Base-by-base conservation (phyloP, 2,113 vertebrate species). In the Chlorodrepanis virens region DNA sequence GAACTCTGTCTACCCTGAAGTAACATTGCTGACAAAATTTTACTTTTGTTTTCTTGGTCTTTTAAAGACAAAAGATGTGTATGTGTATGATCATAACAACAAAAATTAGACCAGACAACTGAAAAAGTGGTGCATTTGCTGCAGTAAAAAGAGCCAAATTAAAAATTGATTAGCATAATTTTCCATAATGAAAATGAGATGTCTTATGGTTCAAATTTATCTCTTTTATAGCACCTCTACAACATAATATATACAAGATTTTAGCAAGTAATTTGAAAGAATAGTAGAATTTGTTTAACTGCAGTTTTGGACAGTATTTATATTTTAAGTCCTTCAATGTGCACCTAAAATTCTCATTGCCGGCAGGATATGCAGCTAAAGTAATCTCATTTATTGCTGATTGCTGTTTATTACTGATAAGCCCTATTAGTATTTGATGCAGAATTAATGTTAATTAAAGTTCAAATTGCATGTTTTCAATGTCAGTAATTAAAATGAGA, bases 361-460 rank as follows among this genome's bases (percentile, higher is more conserved):
- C 72, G 50, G 9, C 33, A 83, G 64, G 77, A 90, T 23, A 28
- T 69, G 60, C 29, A 87, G 22, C 19, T 70, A 86, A 85, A 81
- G 6, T 76, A 74, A 54, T 85, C 37, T 54, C 33, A 52, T 89
- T 92, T 94, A 33, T 78, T 70, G 29, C 11, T 72, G 53, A 90
- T 94, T 83, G 17, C 15, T 88, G 72, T 76, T 81, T 94, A 60
- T 93, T 88, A 33, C 71, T 91, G 89, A 93, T 91, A 96, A 95
- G 17, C 23, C 15, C 7, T 61, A n/a, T 31, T 74, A 19, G 33
- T 87, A 63, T 87, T 89, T 93, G 80, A 78, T 77, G 33, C 37
- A 84, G 40, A n/a, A 96, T 91, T 94, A 89, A 47, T 91, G 74
- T 52, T 92, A 78, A 83, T 95, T 92, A 75, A 84, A 27, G 33